These are phyloP conservation scores for Scaptomyza polygonia DNA, from an alignment of 2,888 invertebrate species.

Conservation along the genomic window DNA sequence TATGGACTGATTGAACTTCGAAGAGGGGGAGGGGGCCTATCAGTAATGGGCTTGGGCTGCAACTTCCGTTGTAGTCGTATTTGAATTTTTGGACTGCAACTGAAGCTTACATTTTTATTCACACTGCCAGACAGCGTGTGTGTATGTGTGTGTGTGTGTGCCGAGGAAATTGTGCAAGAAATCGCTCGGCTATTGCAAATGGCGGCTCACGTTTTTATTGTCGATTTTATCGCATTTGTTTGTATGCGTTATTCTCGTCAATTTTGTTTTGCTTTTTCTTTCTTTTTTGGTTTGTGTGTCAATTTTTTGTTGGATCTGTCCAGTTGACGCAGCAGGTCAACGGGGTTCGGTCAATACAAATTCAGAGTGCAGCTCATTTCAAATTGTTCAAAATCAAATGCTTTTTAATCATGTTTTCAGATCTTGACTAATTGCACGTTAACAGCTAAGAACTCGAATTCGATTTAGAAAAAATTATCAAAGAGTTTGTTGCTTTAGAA, in stretches of 20 bases:
- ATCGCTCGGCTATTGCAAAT: constrained; percentile 57
- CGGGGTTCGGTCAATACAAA: constrained; percentile 25
- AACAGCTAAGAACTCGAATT: too few species aligned
- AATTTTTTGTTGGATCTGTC: constrained; percentile 7
- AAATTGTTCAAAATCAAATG: not conserved
- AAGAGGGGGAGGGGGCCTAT: not conserved
- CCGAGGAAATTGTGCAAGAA: constrained; percentile 72
- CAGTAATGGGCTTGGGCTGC: constrained; percentile 18
- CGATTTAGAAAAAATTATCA: too few species aligned
- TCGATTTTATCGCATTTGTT: constrained; percentile 8
- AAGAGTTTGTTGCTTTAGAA: too few species aligned
- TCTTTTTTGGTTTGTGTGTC: constrained; percentile 44
- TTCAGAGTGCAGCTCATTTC: not conserved
- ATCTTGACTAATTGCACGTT: not conserved
- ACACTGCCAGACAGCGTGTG: constrained; percentile 43
- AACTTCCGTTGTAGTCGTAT: constrained; percentile 21
- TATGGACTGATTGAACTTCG: constrained; percentile 46
- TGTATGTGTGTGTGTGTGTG: constrained; percentile 37
- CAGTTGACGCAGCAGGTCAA: constrained; percentile 39
- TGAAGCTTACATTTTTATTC: constrained; percentile 69
- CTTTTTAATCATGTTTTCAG: not conserved
- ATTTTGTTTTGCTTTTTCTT: constrained; percentile 6
- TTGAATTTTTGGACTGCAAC: constrained; percentile 51
- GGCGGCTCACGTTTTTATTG: constrained; percentile 21
- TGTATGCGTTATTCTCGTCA: constrained; percentile 10